Evolutionary conservation across 2,888 invertebrate genomes (phyloP).

Genomic region (Actias luna): DNA sequence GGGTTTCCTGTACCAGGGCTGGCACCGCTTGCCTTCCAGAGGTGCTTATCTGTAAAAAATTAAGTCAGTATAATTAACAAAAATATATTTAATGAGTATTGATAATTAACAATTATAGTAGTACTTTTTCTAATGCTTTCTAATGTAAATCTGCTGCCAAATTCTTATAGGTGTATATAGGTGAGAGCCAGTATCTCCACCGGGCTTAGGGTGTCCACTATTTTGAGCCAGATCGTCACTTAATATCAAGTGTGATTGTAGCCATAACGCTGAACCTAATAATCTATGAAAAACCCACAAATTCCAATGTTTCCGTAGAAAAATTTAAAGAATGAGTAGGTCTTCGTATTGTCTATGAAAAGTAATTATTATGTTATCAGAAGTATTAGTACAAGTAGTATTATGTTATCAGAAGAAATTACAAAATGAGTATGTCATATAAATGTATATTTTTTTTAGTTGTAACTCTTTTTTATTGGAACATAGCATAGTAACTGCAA

Average conservation of each 20-base stretch:
- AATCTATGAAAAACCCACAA: not conserved
- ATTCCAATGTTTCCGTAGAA: not conserved
- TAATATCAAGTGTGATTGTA: too few relatives aligned
- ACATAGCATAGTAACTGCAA: too few relatives aligned
- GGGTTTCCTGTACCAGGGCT: conserved; percentile 54
- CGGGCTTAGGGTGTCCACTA: too few relatives aligned
- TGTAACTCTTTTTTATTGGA: too few relatives aligned
- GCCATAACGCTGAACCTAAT: too few relatives aligned
- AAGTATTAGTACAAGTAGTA: too few relatives aligned
- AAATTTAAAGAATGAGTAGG: not conserved
- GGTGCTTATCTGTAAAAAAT: not conserved
- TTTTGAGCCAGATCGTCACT: too few relatives aligned
- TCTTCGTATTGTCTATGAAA: not conserved
- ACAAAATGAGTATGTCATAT: not conserved
- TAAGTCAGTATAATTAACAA: not conserved
- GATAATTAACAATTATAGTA: not conserved
- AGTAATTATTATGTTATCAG: not conserved
- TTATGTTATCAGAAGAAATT: not conserved
- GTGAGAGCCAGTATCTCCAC: too few relatives aligned
- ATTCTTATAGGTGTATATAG: too few relatives aligned
- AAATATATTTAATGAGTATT: not conserved
- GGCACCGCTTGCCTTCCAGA: conserved; percentile 20
- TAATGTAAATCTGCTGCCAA: too few relatives aligned
- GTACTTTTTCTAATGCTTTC: too few relatives aligned
- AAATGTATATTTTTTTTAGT: not conserved